phyloP scores from a whole-genome alignment of 2,888 invertebrate species.

The Eristalis tenax region DNA sequence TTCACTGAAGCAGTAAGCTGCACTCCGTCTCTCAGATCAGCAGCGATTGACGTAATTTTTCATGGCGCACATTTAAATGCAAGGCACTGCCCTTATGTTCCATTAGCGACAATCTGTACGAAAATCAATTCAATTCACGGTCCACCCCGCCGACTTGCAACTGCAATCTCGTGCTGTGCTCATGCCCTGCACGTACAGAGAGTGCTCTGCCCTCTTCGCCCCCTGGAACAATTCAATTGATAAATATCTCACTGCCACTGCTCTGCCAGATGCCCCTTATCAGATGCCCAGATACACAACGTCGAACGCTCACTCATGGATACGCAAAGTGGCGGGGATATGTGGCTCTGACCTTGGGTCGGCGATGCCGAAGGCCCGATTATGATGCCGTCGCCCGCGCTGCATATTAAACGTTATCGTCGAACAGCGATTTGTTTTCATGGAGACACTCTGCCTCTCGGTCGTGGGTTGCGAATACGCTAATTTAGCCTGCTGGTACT shows the following conservation, averaged over 20 bases:
- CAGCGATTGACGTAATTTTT: slow-evolving; percentile 35
- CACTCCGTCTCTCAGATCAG: slow-evolving; percentile 18
- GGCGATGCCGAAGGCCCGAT: slow-evolving; percentile 47
- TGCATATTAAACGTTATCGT: slow-evolving; percentile 50
- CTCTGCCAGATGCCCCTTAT: not conserved
- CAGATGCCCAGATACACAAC: not conserved
- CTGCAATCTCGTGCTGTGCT: slow-evolving; percentile 28
- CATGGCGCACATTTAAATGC: slow-evolving; percentile 37
- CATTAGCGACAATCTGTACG: slow-evolving; percentile 49
- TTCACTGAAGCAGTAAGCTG: slow-evolving; percentile 12
- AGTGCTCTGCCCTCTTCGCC: not conserved
- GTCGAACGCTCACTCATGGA: not conserved
- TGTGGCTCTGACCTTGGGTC: not conserved
- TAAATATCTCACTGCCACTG: slow-evolving; percentile 58
- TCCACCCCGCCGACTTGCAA: slow-evolving; percentile 23
- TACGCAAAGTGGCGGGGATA: not conserved
- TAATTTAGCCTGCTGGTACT: slow-evolving; percentile 82
- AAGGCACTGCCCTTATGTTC: slow-evolving; percentile 23
- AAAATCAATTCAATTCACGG: slow-evolving; percentile 52
- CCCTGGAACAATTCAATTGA: slow-evolving; percentile 41
- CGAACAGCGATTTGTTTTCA: slow-evolving; percentile 40
- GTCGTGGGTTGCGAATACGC: slow-evolving; percentile 10
- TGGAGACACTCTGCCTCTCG: not conserved
- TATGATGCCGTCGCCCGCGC: slow-evolving; percentile 32
- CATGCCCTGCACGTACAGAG: slow-evolving; percentile 19